Evolutionary conservation across 2,113 vertebrate species (phyloP).

Genomic region (Zosterops hypoxanthus): DNA sequence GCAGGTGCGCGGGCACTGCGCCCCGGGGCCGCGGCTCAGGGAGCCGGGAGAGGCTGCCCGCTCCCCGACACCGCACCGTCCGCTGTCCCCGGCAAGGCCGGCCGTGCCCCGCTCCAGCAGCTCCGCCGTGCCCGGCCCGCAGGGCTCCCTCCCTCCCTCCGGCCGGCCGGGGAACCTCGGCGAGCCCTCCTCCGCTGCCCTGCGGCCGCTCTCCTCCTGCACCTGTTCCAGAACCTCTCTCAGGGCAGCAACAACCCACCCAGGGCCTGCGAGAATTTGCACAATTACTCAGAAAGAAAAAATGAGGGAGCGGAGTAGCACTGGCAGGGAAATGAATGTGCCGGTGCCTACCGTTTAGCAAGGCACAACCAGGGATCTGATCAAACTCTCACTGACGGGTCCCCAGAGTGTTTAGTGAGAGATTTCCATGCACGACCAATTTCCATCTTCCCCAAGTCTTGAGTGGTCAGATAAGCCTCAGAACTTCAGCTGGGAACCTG

Average conservation of each 20-base stretch:
- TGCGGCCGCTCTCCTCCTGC: neutral
- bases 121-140: neutral
- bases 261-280: neutral
- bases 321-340: neutral
- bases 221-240: neutral
- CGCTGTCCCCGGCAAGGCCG: neutral
- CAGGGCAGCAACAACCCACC: neutral
- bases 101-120: neutral
- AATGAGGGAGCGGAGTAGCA: neutral
- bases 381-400: neutral
- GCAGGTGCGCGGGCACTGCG: neutral
- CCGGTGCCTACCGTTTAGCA: neutral
- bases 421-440: neutral
- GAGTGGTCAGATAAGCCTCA: neutral
- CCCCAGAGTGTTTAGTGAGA: neutral
- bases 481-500: neutral
- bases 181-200: neutral
- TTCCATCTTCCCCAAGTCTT: neutral
- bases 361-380: neutral
- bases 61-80: neutral
- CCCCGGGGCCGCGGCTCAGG: neutral
- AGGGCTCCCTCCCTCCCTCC: neutral
- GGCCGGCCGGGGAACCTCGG: neutral
- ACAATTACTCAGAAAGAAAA: neutral
- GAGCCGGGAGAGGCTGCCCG: neutral